Base-by-base conservation (phyloP, 2,797 vertebrate species). In the Scomberomorus guttatus region DNA sequence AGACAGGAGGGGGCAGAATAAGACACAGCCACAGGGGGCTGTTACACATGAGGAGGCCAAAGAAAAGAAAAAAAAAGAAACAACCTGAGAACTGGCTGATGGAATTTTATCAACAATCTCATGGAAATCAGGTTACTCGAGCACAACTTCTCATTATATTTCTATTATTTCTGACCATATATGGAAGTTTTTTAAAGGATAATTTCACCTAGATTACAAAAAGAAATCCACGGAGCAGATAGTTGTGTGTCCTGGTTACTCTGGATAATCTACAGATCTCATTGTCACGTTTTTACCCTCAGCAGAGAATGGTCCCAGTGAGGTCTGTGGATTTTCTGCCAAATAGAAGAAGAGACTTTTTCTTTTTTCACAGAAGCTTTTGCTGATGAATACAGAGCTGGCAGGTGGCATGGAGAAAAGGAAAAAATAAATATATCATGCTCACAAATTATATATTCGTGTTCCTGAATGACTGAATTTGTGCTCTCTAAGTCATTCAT, bases 1-100 rank as follows among this genome's bases (percentile, higher is more conserved):
- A 96, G 85, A 46, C 80, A 70, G 64, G 57, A 2, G 0, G 27
- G 0, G 0, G 3, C 5, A 0, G 71, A 87, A 4, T 79, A 2
- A 42, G 2, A 42, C 3, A 5, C 32, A 10, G 71, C 55, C 27
- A 48, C 37, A 27, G 22, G 22, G 9, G 70, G 29, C 4, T 15
- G 29, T 32, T 0, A 12, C 54, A 1, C 7, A 62, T 24, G 7
- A 32, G 29, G 4, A 64, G 5, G 11, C 61, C 55, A 59, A 59
- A 58, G 18, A 4, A 50, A 52, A 70, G 7, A n/a, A 10, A 55
- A 17, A 32, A 25, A 66, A 29, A 50, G 1, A 48, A 67, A 27
- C 20, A 24, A 34, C 24, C 25, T 25, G 20, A 27, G 5, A n/a
- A n/a, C 3, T 24, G 17, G 58, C 22, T 18, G 24, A 17, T 44